Base-by-base conservation (phyloP, 2,113 vertebrate genomes). In the Rhinolophus sinicus region DNA sequence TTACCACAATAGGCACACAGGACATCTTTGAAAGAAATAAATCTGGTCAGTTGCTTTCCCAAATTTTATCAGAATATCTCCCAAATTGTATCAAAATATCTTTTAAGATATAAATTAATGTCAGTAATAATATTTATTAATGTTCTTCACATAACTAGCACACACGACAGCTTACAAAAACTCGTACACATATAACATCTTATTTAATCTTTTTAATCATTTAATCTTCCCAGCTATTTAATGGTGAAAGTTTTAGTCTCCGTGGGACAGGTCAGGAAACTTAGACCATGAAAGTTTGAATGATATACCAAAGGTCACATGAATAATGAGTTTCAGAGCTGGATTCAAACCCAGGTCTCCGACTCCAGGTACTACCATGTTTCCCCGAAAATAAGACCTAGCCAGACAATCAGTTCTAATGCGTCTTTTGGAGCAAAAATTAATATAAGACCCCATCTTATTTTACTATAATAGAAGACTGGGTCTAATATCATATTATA, bases 11-110 rank as follows among this genome's bases (percentile, higher is more conserved):
- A 97, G 88, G 80, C 81, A 96, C 76, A 94, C 89, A 96, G 93
- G 97, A 94, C 95, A 97, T 89, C 97, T 97, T 97, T 94, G 89
- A 95, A 97, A 90, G 93, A 93, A 95, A 97, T 97, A 98, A 97
- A 97, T 97, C 95, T 97, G 82, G 52, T 97, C 44, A 3, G 89
- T 95, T 97, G 86, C 89, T 91, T 64, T 98, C 94, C 93, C 91
- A 96, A 97, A 97, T 97, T 97, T 96, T 72, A 97, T 97, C 93
- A 93, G 69, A 83, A 16, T 70, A 76, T 87, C 70, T 97, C 75
- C 85, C 89, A 97, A 95, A 96, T 94, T 94, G 77, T 52, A 96
- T 97, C 93, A 97, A 80, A 96, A 87, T 97, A 93, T 52, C 78
- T 92, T 88, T 8, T 87, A 87, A 87, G 70, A 92, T 85, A 96